A percentile compares a stretch with the other conserved stretches of the same genome.
Evolutionary conservation across 2,113 vertebrate species (phyloP).

Genomic region (Eulemur rufifrons): DNA sequence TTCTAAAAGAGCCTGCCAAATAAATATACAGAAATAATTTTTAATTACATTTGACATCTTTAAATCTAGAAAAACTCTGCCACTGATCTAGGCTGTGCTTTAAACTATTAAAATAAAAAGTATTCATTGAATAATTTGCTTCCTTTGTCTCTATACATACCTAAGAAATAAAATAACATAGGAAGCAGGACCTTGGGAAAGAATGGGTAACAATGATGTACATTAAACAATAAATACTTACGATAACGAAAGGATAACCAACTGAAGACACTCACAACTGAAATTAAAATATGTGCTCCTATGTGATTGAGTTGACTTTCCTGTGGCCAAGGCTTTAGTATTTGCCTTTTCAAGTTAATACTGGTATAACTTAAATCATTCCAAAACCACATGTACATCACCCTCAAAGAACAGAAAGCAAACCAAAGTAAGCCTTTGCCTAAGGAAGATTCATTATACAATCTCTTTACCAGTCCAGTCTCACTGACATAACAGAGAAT

Average conservation of each 20-base stretch:
- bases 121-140: background rate
- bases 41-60: background rate
- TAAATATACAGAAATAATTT: background rate
- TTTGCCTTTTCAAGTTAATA: conserved; percentile 16
- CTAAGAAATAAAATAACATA: background rate
- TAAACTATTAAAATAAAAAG: conserved; percentile 37
- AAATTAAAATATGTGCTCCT: background rate
- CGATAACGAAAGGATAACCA: background rate
- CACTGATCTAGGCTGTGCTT: background rate
- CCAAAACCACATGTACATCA: background rate
- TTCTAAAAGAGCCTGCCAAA: background rate
- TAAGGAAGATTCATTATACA: background rate
- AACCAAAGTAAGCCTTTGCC: background rate
- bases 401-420: conserved; percentile 41
- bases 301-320: background rate
- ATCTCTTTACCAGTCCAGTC: background rate
- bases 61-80: conserved; percentile 25
- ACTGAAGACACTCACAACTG: background rate
- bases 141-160: background rate
- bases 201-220: background rate
- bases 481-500: background rate
- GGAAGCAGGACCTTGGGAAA: background rate
- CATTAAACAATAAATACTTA: background rate
- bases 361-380: background rate
- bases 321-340: background rate